phyloP scores from a whole-genome alignment of 2,888 invertebrate species.

The Plebejus melissa region DNA sequence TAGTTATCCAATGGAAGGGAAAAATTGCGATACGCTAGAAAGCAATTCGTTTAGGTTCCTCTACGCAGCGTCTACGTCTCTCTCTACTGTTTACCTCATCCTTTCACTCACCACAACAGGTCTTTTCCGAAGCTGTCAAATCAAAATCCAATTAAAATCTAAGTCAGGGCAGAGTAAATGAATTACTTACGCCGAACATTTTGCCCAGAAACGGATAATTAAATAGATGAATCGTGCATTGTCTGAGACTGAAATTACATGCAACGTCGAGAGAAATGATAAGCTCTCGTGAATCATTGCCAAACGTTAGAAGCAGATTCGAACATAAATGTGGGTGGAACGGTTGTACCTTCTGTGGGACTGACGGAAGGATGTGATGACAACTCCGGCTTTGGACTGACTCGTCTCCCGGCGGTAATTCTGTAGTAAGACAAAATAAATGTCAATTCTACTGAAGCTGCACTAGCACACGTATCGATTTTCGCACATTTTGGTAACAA shows the following conservation, averaged over 20 bases:
- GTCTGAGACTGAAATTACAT: conserved; percentile 44
- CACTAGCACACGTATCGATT: not conserved
- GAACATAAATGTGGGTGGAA: not conserved
- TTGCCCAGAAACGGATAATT: conserved; percentile 1
- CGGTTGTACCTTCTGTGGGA: conserved; percentile 87
- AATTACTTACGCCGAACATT: conserved; percentile 16
- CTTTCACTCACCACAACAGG: conserved; percentile 75
- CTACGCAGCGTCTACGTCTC: conserved; percentile 60
- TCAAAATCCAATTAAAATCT: conserved; percentile 49
- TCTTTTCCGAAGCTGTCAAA: conserved; percentile 78
- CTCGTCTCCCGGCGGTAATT: conserved; percentile 71
- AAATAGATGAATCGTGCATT: conserved; percentile 31
- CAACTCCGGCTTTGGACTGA: conserved; percentile 88
- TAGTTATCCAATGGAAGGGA: conserved; percentile 47
- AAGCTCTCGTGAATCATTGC: conserved; percentile 46
- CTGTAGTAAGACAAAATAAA: conserved; percentile 42
- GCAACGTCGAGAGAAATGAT: conserved; percentile 58
- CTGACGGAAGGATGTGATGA: conserved; percentile 92
- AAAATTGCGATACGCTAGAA: conserved; percentile 54
- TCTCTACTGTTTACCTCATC: conserved; percentile 67
- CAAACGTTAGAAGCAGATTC: conserved; percentile 7
- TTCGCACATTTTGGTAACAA: not conserved
- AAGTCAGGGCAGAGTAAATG: conserved; percentile 13
- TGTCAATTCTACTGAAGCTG: not conserved
- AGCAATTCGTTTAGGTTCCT: conserved; percentile 59